These are phyloP conservation scores for Branchinecta lynchi DNA, from an alignment of 1,140 invertebrate species.

Conservation along the genomic window DNA sequence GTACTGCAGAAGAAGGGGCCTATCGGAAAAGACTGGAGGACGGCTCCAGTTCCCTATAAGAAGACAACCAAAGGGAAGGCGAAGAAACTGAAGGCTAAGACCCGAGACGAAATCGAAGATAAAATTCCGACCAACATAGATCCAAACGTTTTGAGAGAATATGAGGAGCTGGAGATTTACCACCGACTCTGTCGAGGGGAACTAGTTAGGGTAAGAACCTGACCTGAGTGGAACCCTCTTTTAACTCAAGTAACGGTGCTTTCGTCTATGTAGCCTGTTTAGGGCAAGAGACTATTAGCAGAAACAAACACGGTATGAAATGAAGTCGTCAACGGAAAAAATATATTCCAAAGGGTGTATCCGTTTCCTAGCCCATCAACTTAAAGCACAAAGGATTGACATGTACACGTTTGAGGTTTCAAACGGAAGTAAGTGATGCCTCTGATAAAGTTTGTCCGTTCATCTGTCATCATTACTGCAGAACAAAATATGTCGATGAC, in stretches of 20 bases:
- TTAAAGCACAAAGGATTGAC: too few relatives aligned
- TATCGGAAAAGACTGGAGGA: slow-evolving; percentile 19
- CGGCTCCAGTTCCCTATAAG: slow-evolving; percentile 13
- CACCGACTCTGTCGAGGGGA: slow-evolving; percentile 34
- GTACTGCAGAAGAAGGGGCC: slow-evolving; percentile 20
- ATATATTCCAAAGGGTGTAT: too few relatives aligned
- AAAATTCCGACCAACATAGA: background rate
- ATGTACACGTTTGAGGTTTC: too few relatives aligned
- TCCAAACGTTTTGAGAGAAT: background rate
- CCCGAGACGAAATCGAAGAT: background rate
- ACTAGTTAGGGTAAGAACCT: slow-evolving; percentile 27
- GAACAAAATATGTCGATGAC: too few relatives aligned
- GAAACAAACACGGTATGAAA: too few relatives aligned
- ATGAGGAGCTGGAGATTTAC: slow-evolving; percentile 18
- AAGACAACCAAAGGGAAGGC: background rate
- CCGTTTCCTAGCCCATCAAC: too few relatives aligned
- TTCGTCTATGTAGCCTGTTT: too few relatives aligned
- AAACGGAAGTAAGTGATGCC: too few relatives aligned
- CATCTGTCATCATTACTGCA: too few relatives aligned
- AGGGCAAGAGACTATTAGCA: too few relatives aligned
- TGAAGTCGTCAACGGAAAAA: too few relatives aligned
- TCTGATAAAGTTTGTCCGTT: too few relatives aligned
- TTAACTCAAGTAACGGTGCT: background rate
- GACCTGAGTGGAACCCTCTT: background rate
- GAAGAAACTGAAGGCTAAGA: background rate